These are phyloP conservation scores for Promerops cafer DNA, from an alignment of 2,113 vertebrate genomes.

Conservation along the genomic window DNA sequence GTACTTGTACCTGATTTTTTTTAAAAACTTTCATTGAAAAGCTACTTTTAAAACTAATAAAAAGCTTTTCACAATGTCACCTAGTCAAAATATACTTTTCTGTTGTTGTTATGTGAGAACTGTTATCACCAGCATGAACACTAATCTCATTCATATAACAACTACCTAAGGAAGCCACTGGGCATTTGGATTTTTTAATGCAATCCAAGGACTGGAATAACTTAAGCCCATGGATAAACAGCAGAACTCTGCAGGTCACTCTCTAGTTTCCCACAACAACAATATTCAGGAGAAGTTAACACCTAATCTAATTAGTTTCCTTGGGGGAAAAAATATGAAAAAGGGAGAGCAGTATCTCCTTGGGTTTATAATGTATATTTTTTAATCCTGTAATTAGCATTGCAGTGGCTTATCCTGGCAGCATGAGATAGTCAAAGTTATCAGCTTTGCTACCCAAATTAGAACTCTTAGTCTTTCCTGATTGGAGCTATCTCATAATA, in stretches of 20 bases:
- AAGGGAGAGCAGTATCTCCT: background rate
- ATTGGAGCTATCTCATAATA: background rate
- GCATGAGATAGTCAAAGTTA: conserved; percentile 1
- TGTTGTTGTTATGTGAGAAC: background rate
- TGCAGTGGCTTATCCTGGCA: background rate
- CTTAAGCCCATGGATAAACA: background rate
- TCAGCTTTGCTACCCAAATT: conserved; percentile 3
- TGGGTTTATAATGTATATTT: background rate
- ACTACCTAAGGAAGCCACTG: background rate
- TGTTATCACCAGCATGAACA: background rate
- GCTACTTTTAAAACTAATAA: background rate
- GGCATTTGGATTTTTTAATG: background rate
- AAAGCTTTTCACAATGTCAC: background rate
- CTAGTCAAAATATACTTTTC: background rate
- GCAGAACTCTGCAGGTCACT: background rate
- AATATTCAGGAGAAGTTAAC: background rate
- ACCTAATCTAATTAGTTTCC: conserved; percentile 28
- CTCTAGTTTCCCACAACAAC: background rate
- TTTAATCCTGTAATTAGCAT: conserved; percentile 40
- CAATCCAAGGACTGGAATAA: background rate
- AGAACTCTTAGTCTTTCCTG: background rate
- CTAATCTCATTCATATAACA: background rate
- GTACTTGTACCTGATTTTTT: background rate
- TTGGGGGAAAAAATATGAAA: background rate
- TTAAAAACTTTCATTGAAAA: background rate